Evolutionary conservation across 2,797 vertebrate genomes (phyloP).

Genomic region (Phalanger gymnotis): DNA sequence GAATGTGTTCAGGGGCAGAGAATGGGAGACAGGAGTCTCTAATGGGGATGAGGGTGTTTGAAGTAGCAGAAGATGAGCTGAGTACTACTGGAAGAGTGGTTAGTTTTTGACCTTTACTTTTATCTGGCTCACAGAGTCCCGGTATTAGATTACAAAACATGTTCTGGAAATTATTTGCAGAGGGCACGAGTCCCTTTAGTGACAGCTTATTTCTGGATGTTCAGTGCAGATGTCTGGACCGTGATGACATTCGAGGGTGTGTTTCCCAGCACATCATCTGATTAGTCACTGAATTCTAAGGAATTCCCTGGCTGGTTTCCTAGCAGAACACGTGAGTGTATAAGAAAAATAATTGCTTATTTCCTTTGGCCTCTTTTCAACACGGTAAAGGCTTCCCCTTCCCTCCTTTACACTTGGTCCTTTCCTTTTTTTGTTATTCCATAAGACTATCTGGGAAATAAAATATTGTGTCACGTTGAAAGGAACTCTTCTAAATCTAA

Average conservation of each 20-base stretch:
- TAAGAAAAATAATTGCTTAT: slow-evolving; percentile 81
- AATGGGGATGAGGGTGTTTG: accelerated
- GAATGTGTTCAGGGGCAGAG: background rate
- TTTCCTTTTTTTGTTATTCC: background rate
- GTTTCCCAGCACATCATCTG: slow-evolving; percentile 77
- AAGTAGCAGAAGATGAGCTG: background rate
- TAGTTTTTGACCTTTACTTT: slow-evolving; percentile 79
- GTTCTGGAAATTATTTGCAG: slow-evolving; percentile 80
- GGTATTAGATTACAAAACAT: slow-evolving; percentile 79
- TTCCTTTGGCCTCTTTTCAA: slow-evolving; percentile 68
- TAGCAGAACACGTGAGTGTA: slow-evolving; percentile 77
- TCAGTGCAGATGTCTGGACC: slow-evolving; percentile 65
- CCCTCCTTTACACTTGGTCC: background rate
- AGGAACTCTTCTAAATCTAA: background rate
- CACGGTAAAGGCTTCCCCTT: background rate
- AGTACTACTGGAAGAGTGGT: background rate
- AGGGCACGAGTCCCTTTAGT: slow-evolving; percentile 71
- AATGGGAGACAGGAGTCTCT: background rate
- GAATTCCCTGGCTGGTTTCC: slow-evolving; percentile 78
- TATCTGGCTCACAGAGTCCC: slow-evolving; percentile 68
- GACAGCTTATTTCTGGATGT: slow-evolving; percentile 72
- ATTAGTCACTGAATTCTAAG: slow-evolving; percentile 83
- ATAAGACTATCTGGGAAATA: slow-evolving; percentile 22
- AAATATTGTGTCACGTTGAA: background rate
- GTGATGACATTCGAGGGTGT: slow-evolving; percentile 83